phyloP scores from a whole-genome alignment of 2,888 invertebrate species.

The Mesorhabditis sp. region DNA sequence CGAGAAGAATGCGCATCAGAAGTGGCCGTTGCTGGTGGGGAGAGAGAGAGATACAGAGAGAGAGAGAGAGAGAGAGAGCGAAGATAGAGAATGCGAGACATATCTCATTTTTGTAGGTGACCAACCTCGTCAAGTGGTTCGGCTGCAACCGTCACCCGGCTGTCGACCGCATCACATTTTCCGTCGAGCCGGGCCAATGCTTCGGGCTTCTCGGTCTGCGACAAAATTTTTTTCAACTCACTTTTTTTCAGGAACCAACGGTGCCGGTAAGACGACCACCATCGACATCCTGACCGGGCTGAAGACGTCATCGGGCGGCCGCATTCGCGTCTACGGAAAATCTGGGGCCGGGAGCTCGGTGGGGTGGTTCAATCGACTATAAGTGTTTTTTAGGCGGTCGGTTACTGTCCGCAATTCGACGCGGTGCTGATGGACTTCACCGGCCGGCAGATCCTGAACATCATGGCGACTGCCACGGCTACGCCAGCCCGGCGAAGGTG shows the following conservation, averaged over 20 bases:
- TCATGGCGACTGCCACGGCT: conserved; percentile 24
- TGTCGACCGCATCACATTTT: conserved; percentile 34
- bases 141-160: conserved; percentile 22
- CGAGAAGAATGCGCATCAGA: too few relatives aligned
- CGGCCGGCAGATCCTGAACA: conserved; percentile 29
- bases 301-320: conserved; percentile 26
- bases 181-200: conserved; percentile 38
- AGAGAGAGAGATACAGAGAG: too few relatives aligned
- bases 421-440: conserved; percentile 43
- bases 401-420: conserved; percentile 29
- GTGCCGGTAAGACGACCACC: conserved; percentile 27
- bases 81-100: too few relatives aligned
- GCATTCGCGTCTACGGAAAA: conserved; percentile 30
- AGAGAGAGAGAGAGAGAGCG: too few relatives aligned
- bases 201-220: conserved; percentile 44
- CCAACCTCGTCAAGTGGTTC: conserved; percentile 20
- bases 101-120: too few relatives aligned
- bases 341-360: conserved; percentile 22
- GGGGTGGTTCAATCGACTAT: background rate
- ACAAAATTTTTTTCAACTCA: too few relatives aligned
- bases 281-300: conserved; percentile 40
- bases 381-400: conserved; percentile 13
- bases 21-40: too few relatives aligned
- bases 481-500: conserved; percentile 11
- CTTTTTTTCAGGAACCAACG: conserved; percentile 24